Conservation (phyloP, 1,140 invertebrate species). For the Brachionus rubens region DNA sequence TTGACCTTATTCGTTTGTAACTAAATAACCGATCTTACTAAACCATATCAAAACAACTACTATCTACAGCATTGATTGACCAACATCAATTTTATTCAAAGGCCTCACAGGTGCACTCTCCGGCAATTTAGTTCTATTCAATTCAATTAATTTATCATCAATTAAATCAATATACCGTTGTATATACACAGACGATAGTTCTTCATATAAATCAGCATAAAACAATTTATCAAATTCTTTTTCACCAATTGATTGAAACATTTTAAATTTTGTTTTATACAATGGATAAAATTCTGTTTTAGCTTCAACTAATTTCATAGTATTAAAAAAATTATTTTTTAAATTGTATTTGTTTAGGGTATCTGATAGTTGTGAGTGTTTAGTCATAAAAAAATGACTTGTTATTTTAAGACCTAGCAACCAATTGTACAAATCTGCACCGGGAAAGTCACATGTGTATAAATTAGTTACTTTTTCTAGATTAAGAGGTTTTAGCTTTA, state of each 20-base stretch:
- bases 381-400: not conserved
- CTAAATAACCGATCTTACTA: too few species aligned
- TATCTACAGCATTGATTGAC: constrained; percentile 6
- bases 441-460: constrained; percentile 41
- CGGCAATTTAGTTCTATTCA: constrained; percentile 44
- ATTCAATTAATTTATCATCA: not conserved
- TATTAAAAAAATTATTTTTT: constrained; percentile 43
- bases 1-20: too few species aligned
- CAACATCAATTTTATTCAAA: constrained; percentile 33
- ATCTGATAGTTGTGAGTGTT: not conserved
- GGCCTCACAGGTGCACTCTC: constrained; percentile 19
- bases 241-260: constrained; percentile 5
- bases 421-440: constrained; percentile 41
- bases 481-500: not conserved
- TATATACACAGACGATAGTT: constrained; percentile 29
- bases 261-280: constrained; percentile 7
- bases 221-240: constrained; percentile 44
- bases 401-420: not conserved
- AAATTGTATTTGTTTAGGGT: constrained; percentile 40
- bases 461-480: constrained; percentile 18
- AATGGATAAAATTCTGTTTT: not conserved
- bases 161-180: constrained; percentile 2
- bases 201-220: constrained; percentile 40
- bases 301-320: constrained; percentile 30
- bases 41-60: not conserved